Evolutionary conservation across 2,113 vertebrate genomes (phyloP).

Genomic region (Ursus arctos): DNA sequence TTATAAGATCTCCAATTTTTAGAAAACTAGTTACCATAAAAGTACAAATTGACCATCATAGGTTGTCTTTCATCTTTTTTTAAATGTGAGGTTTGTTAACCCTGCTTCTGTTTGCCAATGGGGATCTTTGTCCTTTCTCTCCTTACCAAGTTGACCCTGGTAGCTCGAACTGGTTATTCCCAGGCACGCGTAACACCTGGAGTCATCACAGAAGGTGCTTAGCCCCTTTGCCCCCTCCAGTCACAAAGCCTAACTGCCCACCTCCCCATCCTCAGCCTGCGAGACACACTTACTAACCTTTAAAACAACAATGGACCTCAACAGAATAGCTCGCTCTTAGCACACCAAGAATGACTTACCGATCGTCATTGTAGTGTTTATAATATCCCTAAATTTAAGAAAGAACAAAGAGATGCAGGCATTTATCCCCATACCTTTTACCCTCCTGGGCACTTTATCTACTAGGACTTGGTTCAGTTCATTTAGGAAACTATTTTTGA

Average conservation of each 20-base stretch:
- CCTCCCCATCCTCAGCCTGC: not conserved
- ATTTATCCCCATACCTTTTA: not conserved
- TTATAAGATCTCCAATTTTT: not conserved
- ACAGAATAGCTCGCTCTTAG: not conserved
- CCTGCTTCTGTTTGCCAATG: not conserved
- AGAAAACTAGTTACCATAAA: slow-evolving; percentile 23
- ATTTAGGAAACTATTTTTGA: not conserved
- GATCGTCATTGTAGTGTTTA: not conserved
- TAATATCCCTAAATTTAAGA: not conserved
- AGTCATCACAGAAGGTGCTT: not conserved
- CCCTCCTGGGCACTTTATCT: not conserved
- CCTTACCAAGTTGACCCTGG: not conserved
- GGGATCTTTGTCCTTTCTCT: not conserved
- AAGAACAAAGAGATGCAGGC: not conserved
- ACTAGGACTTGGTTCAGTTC: not conserved
- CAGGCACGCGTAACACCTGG: not conserved
- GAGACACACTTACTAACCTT: not conserved
- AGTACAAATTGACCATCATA: not conserved
- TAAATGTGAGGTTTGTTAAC: not conserved
- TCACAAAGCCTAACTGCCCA: not conserved
- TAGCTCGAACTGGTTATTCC: not conserved
- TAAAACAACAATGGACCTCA: not conserved
- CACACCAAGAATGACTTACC: not conserved
- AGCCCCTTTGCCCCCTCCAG: not conserved
- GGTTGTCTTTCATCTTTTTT: not conserved